Conservation (phyloP, 2,888 invertebrate genomes). For the Allygus modestus region DNA sequence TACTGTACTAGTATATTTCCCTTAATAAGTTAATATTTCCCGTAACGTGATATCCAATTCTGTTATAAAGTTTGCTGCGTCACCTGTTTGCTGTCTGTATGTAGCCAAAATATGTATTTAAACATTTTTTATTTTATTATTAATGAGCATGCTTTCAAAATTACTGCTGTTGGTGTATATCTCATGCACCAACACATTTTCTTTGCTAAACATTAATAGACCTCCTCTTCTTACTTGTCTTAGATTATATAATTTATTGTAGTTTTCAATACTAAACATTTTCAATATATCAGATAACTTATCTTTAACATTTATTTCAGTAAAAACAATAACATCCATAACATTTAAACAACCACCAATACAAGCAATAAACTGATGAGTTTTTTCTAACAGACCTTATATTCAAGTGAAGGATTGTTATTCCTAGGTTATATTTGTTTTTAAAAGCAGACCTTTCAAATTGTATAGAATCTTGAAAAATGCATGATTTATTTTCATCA, state of each 20-base stretch:
- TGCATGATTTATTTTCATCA: background rate
- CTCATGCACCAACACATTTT: no score
- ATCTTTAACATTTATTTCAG: background rate
- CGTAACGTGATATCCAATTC: no score
- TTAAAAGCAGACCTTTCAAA: background rate
- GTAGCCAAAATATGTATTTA: no score
- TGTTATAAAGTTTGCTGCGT: no score
- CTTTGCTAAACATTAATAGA: no score
- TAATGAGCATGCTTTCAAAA: no score
- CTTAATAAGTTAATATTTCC: no score
- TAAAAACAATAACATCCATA: conserved; percentile 9
- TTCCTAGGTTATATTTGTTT: background rate
- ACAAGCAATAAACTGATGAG: background rate
- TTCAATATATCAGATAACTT: background rate
- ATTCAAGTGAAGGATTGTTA: background rate
- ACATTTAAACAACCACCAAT: background rate
- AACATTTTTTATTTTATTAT: no score
- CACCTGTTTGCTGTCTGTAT: no score
- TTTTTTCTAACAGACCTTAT: background rate
- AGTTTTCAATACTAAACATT: background rate
- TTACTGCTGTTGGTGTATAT: no score
- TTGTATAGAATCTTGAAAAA: background rate
- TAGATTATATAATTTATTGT: background rate
- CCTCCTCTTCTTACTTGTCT: no score
- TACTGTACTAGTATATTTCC: no score